These are phyloP conservation scores for Parazoanthus darwini DNA, from an alignment of 92 coral and sea anemone species.

Conservation along the genomic window DNA sequence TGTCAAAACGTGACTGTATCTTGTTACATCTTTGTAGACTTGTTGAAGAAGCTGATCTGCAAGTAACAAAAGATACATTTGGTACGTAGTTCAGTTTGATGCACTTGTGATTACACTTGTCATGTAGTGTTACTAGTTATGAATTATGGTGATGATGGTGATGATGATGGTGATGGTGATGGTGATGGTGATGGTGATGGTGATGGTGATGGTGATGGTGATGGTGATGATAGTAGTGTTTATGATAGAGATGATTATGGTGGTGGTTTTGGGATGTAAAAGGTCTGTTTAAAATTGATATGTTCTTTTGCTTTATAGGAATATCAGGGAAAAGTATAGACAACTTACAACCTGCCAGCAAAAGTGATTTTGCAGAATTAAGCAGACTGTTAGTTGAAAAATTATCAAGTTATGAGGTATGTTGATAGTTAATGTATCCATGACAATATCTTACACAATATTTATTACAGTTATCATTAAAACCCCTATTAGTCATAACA, in stretches of 20 bases:
- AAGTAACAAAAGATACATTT: conserved; percentile 92
- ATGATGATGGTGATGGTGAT: too few relatives aligned
- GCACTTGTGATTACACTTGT: too few relatives aligned
- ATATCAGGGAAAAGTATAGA: conserved; percentile 74
- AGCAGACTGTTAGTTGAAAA: conserved; percentile 85
- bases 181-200: too few relatives aligned
- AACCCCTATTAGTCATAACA: too few relatives aligned
- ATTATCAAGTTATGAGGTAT: conserved; percentile 90
- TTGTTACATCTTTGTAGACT: conserved; percentile 57
- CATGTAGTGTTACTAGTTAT: too few relatives aligned
- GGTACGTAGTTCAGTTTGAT: conserved; percentile 58
- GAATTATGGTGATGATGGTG: too few relatives aligned
- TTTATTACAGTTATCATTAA: too few relatives aligned
- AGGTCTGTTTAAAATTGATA: neutral
- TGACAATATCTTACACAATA: too few relatives aligned
- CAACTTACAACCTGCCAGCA: conserved; percentile 70
- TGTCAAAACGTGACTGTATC: neutral
- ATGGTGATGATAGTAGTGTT: too few relatives aligned
- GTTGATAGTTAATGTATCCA: neutral
- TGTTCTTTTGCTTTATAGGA: conserved; percentile 4
- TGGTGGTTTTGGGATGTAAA: too few relatives aligned
- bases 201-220: too few relatives aligned
- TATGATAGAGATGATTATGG: too few relatives aligned
- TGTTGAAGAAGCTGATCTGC: conserved; percentile 92
- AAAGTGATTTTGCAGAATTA: conserved; percentile 85